Evolutionary conservation across 2,113 vertebrate species (phyloP), one percentile per base, ranked within the genome.

Genomic region (Ictidomys tridecemlineatus): DNA sequence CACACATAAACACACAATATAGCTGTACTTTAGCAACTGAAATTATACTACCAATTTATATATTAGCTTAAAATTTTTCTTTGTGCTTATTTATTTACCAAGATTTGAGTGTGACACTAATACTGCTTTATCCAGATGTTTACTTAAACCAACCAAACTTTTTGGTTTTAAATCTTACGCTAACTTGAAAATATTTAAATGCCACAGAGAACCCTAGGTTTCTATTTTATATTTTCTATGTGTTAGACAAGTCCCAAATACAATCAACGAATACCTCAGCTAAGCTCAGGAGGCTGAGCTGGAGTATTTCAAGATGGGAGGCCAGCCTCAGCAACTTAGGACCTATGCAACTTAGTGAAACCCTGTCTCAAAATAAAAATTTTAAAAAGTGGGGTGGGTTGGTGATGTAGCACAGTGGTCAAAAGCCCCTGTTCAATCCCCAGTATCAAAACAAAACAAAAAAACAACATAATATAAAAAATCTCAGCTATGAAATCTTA

Each of bases 121-220:
- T 45, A 76, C 5, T 58, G 34, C 39, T 86, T 79, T 53, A 56
- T 24, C 83, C 18, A 32, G 26, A 14, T 53, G 14, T 53, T 70
- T 42, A 85, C 22, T 80, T 48, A 85, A 4, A 48, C 28, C 26
- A 69, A 42, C 20, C 51, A 76, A 87, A 82, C 8, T 12, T 91
- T 58, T 80, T 67, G 39, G 65, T 39, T 78, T 17, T 79, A 73
- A 80, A n/a, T 79, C 42, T 94, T 67, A 70, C 69, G 28, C 70
- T 93, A 67, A 39, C 37, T 28, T 74, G 51, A 89, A 84, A 77
- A 77, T 85, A 90, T 53, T 70, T 69, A 85, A 69, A 67, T 77
- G 39, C 82, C 61, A 26, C 4, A 90, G 8, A 94, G 74, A 85
- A 70, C 53, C 17, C 34, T 39, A 76, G 32, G 74, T 61, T 45